phyloP scores from a whole-genome alignment of 2,113 vertebrate species.

The Clarias macrocephalus region DNA sequence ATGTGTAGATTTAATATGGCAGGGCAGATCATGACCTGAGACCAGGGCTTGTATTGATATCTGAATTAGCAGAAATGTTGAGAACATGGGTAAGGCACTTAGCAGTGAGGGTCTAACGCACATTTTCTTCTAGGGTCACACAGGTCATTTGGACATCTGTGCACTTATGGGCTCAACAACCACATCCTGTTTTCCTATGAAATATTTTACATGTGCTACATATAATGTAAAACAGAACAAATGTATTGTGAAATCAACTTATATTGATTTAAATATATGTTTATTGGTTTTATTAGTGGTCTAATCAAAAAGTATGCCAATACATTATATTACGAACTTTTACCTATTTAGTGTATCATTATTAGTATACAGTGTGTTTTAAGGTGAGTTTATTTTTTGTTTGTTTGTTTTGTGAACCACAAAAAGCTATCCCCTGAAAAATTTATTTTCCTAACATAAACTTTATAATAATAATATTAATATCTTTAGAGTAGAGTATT shows the following conservation, averaged over 20 bases:
- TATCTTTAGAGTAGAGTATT: not conserved
- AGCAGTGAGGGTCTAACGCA: constrained; percentile 3
- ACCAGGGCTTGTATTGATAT: constrained; percentile 32
- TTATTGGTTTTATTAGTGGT: not conserved
- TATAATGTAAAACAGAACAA: not conserved
- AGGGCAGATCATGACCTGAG: constrained; percentile 20
- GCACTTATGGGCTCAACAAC: not conserved
- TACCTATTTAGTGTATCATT: not conserved
- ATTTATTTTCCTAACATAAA: not conserved
- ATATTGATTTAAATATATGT: too few species aligned
- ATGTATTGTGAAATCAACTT: not conserved
- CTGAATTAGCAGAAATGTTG: constrained; percentile 44
- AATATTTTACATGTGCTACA: not conserved
- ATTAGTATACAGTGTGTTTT: not conserved
- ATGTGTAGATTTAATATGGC: constrained; percentile 26
- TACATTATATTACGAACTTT: not conserved
- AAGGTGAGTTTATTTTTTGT: not conserved
- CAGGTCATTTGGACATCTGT: not conserved
- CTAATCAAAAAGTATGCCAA: too few species aligned
- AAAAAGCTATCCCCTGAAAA: not conserved
- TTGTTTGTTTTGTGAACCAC: too few species aligned
- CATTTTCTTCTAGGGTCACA: not conserved
- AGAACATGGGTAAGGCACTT: constrained; percentile 28
- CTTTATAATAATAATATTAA: too few species aligned
- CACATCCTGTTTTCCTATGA: not conserved